A percentile compares a stretch with the other conserved stretches of the same genome.
Conservation (phyloP, 2,888 invertebrate species). For the Drosophila anceps region DNA sequence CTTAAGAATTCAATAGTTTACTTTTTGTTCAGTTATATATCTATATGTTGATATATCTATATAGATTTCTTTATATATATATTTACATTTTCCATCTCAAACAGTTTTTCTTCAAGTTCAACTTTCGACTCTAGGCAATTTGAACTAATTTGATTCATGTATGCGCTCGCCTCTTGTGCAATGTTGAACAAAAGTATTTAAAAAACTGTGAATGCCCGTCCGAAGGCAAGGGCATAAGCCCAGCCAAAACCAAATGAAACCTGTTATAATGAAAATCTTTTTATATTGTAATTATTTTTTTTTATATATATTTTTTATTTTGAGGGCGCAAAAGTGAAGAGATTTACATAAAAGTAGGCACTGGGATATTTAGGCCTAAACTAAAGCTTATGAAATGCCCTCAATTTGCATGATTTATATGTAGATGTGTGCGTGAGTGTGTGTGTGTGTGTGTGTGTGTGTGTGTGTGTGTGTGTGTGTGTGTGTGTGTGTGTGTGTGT, state of each 20-base stretch:
- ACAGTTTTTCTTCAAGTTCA: background rate
- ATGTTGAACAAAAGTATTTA: constrained; percentile 13
- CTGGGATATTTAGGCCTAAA: constrained; percentile 50
- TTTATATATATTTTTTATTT: constrained; percentile 8
- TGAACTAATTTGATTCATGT: background rate
- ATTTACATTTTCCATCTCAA: background rate
- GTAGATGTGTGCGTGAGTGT: background rate
- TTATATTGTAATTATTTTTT: constrained; percentile 13
- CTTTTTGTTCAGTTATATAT: too few species aligned
- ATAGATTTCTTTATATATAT: too few species aligned
- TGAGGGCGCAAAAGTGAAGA: constrained; percentile 50
- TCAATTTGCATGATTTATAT: constrained; percentile 47
- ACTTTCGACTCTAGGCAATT: background rate
- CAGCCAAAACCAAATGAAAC: constrained; percentile 40
- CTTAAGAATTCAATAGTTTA: too few species aligned
- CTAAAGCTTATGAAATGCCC: constrained; percentile 52
- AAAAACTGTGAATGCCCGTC: constrained; percentile 20
- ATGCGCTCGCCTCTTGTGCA: background rate
- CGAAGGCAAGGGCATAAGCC: constrained; percentile 50
- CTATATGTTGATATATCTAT: too few species aligned
- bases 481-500: background rate
- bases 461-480: background rate
- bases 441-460: background rate
- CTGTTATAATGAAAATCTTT: constrained; percentile 44
- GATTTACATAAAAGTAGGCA: constrained; percentile 48